Conservation (phyloP, 2,113 vertebrate genomes). For the Macaca nemestrina region DNA sequence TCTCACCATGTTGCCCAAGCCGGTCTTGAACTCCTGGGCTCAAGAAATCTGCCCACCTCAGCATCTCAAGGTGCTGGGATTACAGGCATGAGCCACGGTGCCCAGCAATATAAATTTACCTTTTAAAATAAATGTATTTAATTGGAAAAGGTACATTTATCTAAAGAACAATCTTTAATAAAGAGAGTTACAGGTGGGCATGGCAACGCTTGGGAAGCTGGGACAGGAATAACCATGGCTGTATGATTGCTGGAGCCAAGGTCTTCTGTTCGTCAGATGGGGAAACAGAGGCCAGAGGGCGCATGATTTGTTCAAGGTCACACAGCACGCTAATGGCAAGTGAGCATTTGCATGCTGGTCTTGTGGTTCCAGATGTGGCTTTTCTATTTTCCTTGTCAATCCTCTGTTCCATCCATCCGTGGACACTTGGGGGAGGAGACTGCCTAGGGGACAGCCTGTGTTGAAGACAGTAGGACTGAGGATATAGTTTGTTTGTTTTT, state of each 20-base stretch:
- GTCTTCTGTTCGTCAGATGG: not conserved
- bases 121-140: slow-evolving; percentile 25
- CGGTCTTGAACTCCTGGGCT: too few relatives aligned
- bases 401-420: not conserved
- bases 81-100: too few relatives aligned
- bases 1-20: too few relatives aligned
- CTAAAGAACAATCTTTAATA: not conserved
- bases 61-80: too few relatives aligned
- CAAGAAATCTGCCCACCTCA: too few relatives aligned
- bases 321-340: not conserved
- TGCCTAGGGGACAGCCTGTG: too few relatives aligned
- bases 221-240: fast-evolving
- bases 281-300: not conserved
- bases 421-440: not conserved
- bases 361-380: fast-evolving
- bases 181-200: not conserved
- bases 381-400: not conserved
- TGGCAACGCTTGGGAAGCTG: fast-evolving
- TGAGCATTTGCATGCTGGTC: not conserved
- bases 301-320: not conserved
- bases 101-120: not conserved
- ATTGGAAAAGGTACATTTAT: not conserved
- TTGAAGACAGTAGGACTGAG: not conserved
- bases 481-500: too few relatives aligned
- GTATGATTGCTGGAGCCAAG: fast-evolving